Evolutionary conservation across 1,140 invertebrate species (phyloP).

Genomic region (Drosophila littoralis): DNA sequence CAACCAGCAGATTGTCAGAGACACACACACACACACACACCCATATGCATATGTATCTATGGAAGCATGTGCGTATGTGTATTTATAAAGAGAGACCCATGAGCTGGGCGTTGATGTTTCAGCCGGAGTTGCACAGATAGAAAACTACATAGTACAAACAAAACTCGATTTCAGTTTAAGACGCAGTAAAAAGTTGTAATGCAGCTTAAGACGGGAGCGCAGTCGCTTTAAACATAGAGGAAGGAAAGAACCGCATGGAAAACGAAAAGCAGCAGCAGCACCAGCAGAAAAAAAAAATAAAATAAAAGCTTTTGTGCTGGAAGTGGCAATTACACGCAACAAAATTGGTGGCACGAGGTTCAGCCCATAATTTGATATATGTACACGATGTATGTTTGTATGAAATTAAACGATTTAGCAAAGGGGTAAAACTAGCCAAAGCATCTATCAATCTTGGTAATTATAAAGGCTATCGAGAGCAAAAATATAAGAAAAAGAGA

Average conservation of each 20-base stretch:
- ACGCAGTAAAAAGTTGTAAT: conserved; percentile 83
- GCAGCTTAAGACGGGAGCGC: conserved; percentile 79
- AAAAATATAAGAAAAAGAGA: conserved; percentile 53
- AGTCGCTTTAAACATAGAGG: conserved; percentile 78
- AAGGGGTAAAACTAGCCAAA: conserved; percentile 20
- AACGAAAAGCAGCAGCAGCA: conserved; percentile 57
- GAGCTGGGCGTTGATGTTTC: conserved; percentile 75
- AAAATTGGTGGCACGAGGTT: conserved; percentile 67
- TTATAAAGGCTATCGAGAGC: conserved; percentile 41
- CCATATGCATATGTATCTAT: neutral
- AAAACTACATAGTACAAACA: conserved; percentile 72
- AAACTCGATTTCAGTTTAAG: conserved; percentile 83
- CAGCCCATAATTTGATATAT: conserved; percentile 58
- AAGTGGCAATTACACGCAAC: conserved; percentile 80
- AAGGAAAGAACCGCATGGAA: conserved; percentile 72
- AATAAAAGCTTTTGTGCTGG: conserved; percentile 73
- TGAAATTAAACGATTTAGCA: conserved; percentile 63
- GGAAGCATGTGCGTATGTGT: neutral
- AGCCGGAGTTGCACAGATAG: conserved; percentile 74
- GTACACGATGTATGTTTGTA: neutral
- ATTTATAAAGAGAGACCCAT: conserved; percentile 49
- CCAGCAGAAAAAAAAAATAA: conserved; percentile 26
- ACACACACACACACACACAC: conserved; percentile 44
- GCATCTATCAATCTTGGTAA: conserved; percentile 34
- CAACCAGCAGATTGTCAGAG: conserved; percentile 73